Evolutionary conservation across 1,140 invertebrate species (phyloP).

Genomic region (Galendromus occidentalis): DNA sequence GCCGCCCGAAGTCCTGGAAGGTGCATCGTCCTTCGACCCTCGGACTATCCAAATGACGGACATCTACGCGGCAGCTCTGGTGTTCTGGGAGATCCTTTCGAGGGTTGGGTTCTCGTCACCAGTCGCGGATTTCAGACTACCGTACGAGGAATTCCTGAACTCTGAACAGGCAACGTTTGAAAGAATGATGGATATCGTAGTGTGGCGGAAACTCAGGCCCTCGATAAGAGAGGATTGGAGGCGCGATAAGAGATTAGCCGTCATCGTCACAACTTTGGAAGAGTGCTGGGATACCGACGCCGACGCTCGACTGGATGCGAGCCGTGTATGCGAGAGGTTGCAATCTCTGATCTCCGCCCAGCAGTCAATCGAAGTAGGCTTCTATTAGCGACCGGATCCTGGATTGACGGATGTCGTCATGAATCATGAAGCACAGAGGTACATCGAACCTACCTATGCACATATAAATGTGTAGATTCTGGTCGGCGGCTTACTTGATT

Average conservation of each 20-base stretch:
- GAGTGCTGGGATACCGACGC: slow-evolving; percentile 97
- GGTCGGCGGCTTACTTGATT: too few relatives aligned
- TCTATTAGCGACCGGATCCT: too few relatives aligned
- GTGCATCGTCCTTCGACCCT: slow-evolving; percentile 84
- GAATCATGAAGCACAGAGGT: too few relatives aligned
- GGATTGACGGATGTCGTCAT: too few relatives aligned
- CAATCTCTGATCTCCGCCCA: too few relatives aligned
- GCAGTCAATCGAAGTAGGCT: too few relatives aligned
- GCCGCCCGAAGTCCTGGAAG: slow-evolving; percentile 93
- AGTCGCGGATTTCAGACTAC: slow-evolving; percentile 64
- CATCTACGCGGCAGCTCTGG: slow-evolving; percentile 90
- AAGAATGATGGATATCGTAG: slow-evolving; percentile 89
- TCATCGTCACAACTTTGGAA: slow-evolving; percentile 43
- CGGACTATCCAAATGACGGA: slow-evolving; percentile 91
- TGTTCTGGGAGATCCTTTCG: slow-evolving; percentile 89
- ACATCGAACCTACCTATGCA: too few relatives aligned
- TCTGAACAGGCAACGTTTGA: slow-evolving; percentile 79
- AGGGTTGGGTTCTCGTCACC: slow-evolving; percentile 29
- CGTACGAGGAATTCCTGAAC: slow-evolving; percentile 85
- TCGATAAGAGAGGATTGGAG: slow-evolving; percentile 59
- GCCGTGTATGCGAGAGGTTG: slow-evolving; percentile 69
- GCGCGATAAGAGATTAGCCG: slow-evolving; percentile 37
- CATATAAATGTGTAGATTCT: too few relatives aligned
- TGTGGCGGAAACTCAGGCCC: slow-evolving; percentile 71
- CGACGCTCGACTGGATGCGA: slow-evolving; percentile 76